Evolutionary conservation across 2,888 invertebrate species (phyloP), one percentile per base, ranked within the genome.

Genomic region (Autographa gamma): DNA sequence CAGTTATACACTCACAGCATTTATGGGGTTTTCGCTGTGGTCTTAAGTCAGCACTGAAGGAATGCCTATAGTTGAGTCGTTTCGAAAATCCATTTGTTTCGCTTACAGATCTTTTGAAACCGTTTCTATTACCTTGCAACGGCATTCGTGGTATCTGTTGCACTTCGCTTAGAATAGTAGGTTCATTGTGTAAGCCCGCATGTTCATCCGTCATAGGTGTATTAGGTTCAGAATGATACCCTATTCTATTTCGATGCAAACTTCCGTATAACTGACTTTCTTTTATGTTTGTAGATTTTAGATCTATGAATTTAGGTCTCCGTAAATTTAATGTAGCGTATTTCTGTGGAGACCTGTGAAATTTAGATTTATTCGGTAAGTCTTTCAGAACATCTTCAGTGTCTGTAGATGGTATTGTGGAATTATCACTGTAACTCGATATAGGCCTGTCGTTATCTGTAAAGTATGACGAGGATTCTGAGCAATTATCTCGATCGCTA

Each of bases 401-500:
- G 75, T 95, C 95, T 32, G 95, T 95, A 38, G 95, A 95, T 32
- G 95, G 95, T 90, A 95, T 92, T 60, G 95, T 95, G 60, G 95
- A 95, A 88, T 95, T 95, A 80, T 95, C 95, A 84, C 95, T 95
- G 76, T 95, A 95, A 82, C 95, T 95, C 18, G 95, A 95, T 90
- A 95, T 95, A 80, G 95, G 95, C 76, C 95, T 89, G 81, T 95
- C 95, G 85, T 94, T 95, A 87, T 95, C 95, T 68, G 95, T 95
- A 77, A 95, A 88, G 84, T 95, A 95, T 80, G 95, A 95, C 69
- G 95, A 95, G 60, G 95, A 93, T 89, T 95, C 95, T 69, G 95
- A 95, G 87, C 95, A 95, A 91, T 95, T 95, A 93, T 95, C 95
- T 85, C 95, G 92, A 89, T 95, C 95, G 85, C 92, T 93, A 80